Percentiles rank a stretch among this genome's conserved stretches.
Evolutionary conservation across 1,140 invertebrate species (phyloP).

Genomic region (Paralvinella palmiformis): DNA sequence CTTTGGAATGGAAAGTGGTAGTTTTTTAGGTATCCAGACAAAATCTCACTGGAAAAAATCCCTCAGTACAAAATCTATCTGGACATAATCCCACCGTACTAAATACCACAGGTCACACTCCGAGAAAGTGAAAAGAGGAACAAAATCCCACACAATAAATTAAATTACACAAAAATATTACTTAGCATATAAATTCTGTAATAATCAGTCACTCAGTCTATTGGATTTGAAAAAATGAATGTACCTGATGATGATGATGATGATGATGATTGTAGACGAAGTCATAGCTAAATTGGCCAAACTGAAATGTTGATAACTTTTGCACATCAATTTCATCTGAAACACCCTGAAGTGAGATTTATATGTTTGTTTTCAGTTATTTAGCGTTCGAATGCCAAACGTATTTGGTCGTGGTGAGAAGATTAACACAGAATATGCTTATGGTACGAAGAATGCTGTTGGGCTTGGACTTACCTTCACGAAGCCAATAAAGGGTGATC

Average conservation of each 20-base stretch:
- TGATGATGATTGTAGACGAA: background rate
- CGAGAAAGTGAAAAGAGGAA: too few relatives aligned
- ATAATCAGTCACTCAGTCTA: too few relatives aligned
- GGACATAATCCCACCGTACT: too few relatives aligned
- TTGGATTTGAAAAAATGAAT: background rate
- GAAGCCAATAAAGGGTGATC: conserved; percentile 63
- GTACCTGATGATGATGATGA: background rate
- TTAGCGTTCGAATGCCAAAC: conserved; percentile 69
- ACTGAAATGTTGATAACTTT: background rate
- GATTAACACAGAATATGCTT: conserved; percentile 68
- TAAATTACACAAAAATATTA: too few relatives aligned
- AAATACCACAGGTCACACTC: too few relatives aligned
- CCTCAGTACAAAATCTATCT: too few relatives aligned
- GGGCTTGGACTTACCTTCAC: conserved; percentile 66
- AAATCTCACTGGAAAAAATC: too few relatives aligned
- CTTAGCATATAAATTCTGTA: too few relatives aligned
- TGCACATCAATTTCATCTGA: background rate
- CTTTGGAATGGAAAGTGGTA: too few relatives aligned
- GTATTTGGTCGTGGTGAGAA: conserved; percentile 74
- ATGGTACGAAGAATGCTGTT: conserved; percentile 64
- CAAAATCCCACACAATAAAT: too few relatives aligned
- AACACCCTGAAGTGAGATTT: background rate
- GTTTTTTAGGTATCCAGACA: too few relatives aligned
- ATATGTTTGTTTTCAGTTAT: conserved; percentile 41
- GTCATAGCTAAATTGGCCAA: background rate